Evolutionary conservation across 2,888 invertebrate genomes (phyloP), one percentile per base, ranked within the genome.

Genomic region (Rotaria socialis): DNA sequence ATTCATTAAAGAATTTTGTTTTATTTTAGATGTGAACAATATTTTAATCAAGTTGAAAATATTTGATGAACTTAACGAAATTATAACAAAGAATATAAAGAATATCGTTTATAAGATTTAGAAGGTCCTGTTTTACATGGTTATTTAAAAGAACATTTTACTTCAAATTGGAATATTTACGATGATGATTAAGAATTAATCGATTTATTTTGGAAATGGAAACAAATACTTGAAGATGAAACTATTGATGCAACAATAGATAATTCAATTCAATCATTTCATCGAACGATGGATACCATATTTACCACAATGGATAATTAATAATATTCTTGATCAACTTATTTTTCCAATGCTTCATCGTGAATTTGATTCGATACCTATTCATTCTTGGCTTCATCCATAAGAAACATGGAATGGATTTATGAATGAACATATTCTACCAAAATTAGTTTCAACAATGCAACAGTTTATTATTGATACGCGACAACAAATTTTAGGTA

Each of bases 321-420:
- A 94, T 88, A 94, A 86, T 60, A 85, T 85, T 47, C 43, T 84
- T 3, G 75, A 96, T 86, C 94, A 96, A 89, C 92, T 94, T 85
- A 93, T 97, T 85, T 92, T 96, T 89, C 96, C 96, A 0, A 88
- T 89, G 84, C 88, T 92, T 22, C 91, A 92, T 88, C 91, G 93
- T 0, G 96, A 95, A 88, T 96, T 96, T 0, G 93, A 95, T 90
- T 95, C 95, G 0, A 94, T 96, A 88, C 98, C 98, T 24, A 95
- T 99, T 88, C 97, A 99, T 91, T 94, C 94, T 8, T 99, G 99
- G 99, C 94, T 97, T 87, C 94, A 97, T 91, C 98, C 98, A 0
- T 99, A 93, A 87, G 90, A 89, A 19, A 90, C 91, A 87, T 94
- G 96, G 93, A 94, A 95, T 86, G 94, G 94, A 4, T 96, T 96